Evolutionary conservation across 2,888 invertebrate species (phyloP), one percentile per base, ranked within the genome.

Genomic region (Schrankia costaestrigalis): DNA sequence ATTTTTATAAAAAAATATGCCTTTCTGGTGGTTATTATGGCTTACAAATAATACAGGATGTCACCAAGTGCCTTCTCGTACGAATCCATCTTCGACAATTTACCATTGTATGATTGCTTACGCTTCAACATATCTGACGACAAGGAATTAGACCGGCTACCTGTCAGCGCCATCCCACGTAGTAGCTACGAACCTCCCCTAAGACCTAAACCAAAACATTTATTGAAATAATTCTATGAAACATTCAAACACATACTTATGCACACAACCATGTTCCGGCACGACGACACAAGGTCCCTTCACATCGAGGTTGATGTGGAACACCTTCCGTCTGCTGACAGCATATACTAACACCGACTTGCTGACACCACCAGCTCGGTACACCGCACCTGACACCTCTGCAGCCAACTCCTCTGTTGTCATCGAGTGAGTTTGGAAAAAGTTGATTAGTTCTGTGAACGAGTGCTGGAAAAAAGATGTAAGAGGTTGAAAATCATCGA

Each of bases 251-350:
- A n/a, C 63, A 46, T 30, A 93, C 93, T 91, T 91, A 55, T 90
- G 88, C 35, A 91, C 76, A 21, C 92, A 91, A 10, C 94, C 94
- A 52, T 91, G 89, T 63, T 95, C 94, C 0, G 95, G 94, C 35
- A 95, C 77, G 3, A 95, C 90, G 6, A 95, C 64, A 57, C 94
- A 93, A 0, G 95, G 95, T 4, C 93, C 92, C 67, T 92, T 93
- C 29, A 95, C 77, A 54, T 95, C 93, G 39, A 95, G 85, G 55
- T 92, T 93, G n/a, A 95, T 71, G 48, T 91, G 90, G 56, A 93
- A 87, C 46, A 92, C 89, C 76, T 91, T 90, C 46, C 89, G 86
- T 2, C 84, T 47, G 36, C 79, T 52, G 86, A 86, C 33, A 81
- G 78, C 90, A 41, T 90, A 89, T 27, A 89, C 83, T 1, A 91